Base-by-base conservation (phyloP, 2,113 vertebrate species). In the Anarrhichthys ocellatus region DNA sequence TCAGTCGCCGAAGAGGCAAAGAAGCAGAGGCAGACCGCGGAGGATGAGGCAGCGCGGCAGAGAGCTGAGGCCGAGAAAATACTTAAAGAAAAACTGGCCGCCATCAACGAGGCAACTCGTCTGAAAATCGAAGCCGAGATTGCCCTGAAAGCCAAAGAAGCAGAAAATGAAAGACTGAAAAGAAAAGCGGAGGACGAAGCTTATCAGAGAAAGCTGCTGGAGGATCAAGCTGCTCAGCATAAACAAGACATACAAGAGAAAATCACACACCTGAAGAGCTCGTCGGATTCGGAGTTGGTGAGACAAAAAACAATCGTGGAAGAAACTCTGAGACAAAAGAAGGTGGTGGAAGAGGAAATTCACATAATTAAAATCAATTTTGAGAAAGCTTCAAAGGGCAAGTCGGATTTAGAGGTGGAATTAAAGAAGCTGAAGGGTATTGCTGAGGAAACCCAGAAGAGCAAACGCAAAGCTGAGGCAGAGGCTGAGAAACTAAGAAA, bases 201-300 rank as follows among this genome's bases (percentile, higher is more conserved):
- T 1, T 98, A 98, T 90, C 98, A 99, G 93, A 97, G 98, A 54
- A 96, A 96, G 90, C 88, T 94, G 38, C 93, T 99, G 82, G 97
- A 99, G 94, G 98, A 99, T 83, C 97, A 98, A 89, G 98, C 98
- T 0, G 89, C 96, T 0, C 97, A 96, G 86, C 97, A 99, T 92
- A 98, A 99, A 88, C 96, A 96, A 7, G 97, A 98, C 85, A 99
- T 99, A 0, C 95, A 97, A 77, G 97, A 99, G 94, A 98, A 98
- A 76, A 97, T 99, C 1, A 93, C 91, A 0, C 95, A 94, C 83
- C 95, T 99, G 56, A 96, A 97, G 89, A 96, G 95, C 88, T 96
- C 97, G 0, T 99, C 98, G 0, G 96, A 97, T 48, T 91, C 80
- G 0, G 98, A 99, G 92, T 87, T 99, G 65, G 95, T 94, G 71